Percentiles rank a stretch among this genome's conserved stretches.
Evolutionary conservation across 2,113 vertebrate genomes (phyloP).

Genomic region (Copsychus sechellarum): DNA sequence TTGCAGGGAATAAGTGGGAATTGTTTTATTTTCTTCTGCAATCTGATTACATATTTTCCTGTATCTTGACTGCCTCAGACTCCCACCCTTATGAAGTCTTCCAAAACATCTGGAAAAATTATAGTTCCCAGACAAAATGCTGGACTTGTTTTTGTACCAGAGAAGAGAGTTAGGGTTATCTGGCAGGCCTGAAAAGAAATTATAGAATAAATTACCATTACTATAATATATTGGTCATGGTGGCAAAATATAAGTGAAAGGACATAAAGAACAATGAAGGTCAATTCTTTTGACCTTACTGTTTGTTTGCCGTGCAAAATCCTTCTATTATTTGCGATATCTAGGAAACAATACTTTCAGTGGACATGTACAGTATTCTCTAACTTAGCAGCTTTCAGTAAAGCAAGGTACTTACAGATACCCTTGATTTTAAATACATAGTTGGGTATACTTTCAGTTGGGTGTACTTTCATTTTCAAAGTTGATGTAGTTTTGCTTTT

Average conservation of each 20-base stretch:
- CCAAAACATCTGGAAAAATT: not conserved
- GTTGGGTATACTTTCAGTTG: not conserved
- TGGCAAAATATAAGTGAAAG: not conserved
- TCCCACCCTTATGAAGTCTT: not conserved
- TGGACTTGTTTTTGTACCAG: not conserved
- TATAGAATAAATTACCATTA: not conserved
- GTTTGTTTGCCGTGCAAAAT: not conserved
- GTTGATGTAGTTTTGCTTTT: not conserved
- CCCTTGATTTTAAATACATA: not conserved
- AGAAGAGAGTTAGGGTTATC: not conserved
- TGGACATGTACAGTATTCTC: not conserved
- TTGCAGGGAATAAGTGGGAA: not conserved
- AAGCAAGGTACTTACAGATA: not conserved
- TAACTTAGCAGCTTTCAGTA: not conserved
- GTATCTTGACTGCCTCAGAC: not conserved
- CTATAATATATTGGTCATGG: not conserved
- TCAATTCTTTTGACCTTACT: not conserved
- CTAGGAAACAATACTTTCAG: not conserved
- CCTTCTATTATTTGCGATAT: not conserved
- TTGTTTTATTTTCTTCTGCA: not conserved
- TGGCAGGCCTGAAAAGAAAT: not conserved
- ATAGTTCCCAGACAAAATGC: not conserved
- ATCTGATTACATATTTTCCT: not conserved
- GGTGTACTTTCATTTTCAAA: not conserved
- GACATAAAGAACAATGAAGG: not conserved